Evolutionary conservation across 2,113 vertebrate genomes (phyloP).

Genomic region (Pholis gunnellus): DNA sequence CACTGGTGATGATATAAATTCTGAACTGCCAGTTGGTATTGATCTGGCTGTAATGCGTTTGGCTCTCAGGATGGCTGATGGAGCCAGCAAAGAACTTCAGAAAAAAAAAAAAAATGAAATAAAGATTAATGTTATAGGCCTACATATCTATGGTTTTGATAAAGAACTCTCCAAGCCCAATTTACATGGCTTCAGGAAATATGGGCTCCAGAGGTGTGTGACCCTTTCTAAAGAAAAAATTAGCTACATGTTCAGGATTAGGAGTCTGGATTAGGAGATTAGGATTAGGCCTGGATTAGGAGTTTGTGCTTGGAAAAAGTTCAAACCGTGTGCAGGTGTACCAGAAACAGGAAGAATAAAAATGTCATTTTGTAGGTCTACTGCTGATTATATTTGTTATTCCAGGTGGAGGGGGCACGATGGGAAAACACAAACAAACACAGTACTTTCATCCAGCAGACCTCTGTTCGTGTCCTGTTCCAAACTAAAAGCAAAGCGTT

Average conservation of each 20-base stretch:
- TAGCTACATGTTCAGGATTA: background rate
- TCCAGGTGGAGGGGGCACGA: background rate
- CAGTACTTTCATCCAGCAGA: background rate
- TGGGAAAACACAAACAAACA: background rate
- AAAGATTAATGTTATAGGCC: constrained; percentile 69
- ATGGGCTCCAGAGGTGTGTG: constrained; percentile 23
- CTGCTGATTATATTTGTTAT: background rate
- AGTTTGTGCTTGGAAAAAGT: background rate
- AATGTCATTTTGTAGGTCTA: background rate
- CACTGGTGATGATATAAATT: constrained; percentile 81
- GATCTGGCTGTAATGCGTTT: constrained; percentile 78
- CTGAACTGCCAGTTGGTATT: constrained; percentile 82
- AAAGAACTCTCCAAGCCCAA: constrained; percentile 54
- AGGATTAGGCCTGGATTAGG: no score
- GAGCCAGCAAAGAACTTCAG: constrained; percentile 56
- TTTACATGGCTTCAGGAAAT: constrained; percentile 53
- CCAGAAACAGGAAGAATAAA: background rate
- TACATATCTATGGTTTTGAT: constrained; percentile 66
- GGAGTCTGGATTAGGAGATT: background rate
- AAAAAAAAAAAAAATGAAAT: constrained; percentile 47
- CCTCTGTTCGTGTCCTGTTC: no score
- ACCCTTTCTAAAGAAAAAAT: constrained; percentile 10
- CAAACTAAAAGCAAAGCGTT: background rate
- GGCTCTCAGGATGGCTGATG: constrained; percentile 70
- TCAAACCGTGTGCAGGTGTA: background rate